Evolutionary conservation across 2,888 invertebrate species (phyloP).

Genomic region (Carcina quercana): DNA sequence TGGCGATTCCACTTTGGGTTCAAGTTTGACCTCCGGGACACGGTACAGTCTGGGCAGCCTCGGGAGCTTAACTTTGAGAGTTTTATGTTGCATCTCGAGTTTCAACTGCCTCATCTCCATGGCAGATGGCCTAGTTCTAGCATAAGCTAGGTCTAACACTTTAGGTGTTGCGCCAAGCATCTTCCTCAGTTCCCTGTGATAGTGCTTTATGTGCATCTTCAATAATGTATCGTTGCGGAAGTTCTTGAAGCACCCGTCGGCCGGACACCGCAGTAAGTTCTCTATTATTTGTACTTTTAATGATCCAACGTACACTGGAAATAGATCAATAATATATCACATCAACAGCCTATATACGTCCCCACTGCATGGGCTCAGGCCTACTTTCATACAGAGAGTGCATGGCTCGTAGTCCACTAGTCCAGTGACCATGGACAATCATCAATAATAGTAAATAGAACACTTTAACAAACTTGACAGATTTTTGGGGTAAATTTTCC

Average conservation of each 20-base stretch:
- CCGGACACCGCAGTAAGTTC: slow-evolving; percentile 81
- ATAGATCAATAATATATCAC: too few species aligned
- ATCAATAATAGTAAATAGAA: too few species aligned
- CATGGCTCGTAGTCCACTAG: too few species aligned
- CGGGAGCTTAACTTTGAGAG: slow-evolving; percentile 51
- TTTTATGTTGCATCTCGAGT: slow-evolving; percentile 28
- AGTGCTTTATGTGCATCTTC: slow-evolving; percentile 96
- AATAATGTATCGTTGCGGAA: slow-evolving; percentile 93
- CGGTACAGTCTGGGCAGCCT: slow-evolving; percentile 35
- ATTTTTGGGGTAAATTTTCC: too few species aligned
- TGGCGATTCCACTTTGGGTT: slow-evolving; percentile 18
- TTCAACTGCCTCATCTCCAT: slow-evolving; percentile 17
- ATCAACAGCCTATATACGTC: too few species aligned
- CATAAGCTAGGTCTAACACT: slow-evolving; percentile 89
- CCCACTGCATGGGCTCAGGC: too few species aligned
- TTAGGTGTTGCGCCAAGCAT: slow-evolving; percentile 87
- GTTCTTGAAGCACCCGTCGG: slow-evolving; percentile 89
- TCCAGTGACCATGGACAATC: too few species aligned
- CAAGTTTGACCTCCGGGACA: slow-evolving; percentile 28
- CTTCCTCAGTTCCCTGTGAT: slow-evolving; percentile 87
- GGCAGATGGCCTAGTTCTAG: slow-evolving; percentile 72
- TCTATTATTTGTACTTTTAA: slow-evolving; percentile 80
- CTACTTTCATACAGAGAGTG: too few species aligned
- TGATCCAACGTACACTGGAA: slow-evolving; percentile 71
- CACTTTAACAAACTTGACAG: too few species aligned